phyloP scores from a whole-genome alignment of 2,113 vertebrate genomes.

The Oryzias melastigma region DNA sequence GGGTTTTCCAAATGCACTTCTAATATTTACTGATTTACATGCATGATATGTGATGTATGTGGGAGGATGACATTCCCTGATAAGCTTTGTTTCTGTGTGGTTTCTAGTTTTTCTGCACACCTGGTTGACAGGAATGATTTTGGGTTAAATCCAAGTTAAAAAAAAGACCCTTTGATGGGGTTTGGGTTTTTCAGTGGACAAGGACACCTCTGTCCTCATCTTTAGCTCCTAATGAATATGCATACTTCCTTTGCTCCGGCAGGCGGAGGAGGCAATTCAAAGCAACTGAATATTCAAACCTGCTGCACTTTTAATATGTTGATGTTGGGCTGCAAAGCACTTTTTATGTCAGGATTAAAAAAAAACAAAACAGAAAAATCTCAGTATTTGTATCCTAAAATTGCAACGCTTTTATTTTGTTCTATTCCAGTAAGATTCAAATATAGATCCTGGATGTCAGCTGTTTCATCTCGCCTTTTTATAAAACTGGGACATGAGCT shows the following conservation, averaged over 20 bases:
- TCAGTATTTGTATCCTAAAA: not conserved
- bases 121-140: constrained; percentile 19
- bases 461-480: constrained; percentile 35
- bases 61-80: not conserved
- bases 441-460: not conserved
- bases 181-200: constrained; percentile 38
- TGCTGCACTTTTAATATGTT: not conserved
- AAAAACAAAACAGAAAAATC: not conserved
- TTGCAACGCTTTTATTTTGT: not conserved
- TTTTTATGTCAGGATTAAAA: not conserved
- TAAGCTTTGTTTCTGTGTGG: not conserved
- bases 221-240: constrained; percentile 47
- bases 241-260: constrained; percentile 26
- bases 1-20: too few relatives aligned
- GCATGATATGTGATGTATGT: too few relatives aligned
- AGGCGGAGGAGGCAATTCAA: constrained; percentile 34
- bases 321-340: not conserved
- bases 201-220: constrained; percentile 58
- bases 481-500: constrained; percentile 63
- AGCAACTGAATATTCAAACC: constrained; percentile 24
- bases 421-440: too few relatives aligned
- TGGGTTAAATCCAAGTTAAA: constrained; percentile 40
- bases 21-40: too few relatives aligned
- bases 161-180: constrained; percentile 62
- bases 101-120: constrained; percentile 12